phyloP scores from a whole-genome alignment of 2,888 invertebrate genomes.

The Eupeodes latifasciatus region DNA sequence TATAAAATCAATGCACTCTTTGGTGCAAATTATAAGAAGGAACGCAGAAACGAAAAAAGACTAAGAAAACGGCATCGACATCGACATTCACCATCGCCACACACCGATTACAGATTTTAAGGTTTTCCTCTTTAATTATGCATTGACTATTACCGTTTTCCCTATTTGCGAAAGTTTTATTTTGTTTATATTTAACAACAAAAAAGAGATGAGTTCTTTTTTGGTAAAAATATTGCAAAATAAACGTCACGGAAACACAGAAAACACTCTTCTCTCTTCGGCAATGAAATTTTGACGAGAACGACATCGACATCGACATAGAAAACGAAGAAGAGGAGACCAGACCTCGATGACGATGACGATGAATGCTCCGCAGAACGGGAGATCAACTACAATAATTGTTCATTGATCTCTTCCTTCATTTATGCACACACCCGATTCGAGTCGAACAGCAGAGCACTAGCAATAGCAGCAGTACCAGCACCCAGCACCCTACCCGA shows the following conservation, averaged over 20 bases:
- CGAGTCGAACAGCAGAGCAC: constrained; percentile 5
- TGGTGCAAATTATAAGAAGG: constrained; percentile 52
- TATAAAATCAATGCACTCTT: constrained; percentile 75
- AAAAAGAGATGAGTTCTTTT: constrained; percentile 6
- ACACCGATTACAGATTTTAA: constrained; percentile 36
- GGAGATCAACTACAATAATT: constrained; percentile 59
- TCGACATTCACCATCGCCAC: constrained; percentile 23
- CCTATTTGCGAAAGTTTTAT: constrained; percentile 34
- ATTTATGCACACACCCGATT: constrained; percentile 63
- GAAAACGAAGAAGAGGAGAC: not conserved
- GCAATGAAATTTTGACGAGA: not conserved
- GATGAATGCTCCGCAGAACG: constrained; percentile 33
- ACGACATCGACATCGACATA: not conserved
- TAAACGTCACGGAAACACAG: constrained; percentile 43
- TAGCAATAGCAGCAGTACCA: too few species aligned
- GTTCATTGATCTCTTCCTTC: constrained; percentile 73
- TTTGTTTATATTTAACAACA: constrained; percentile 32
- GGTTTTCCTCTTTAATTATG: constrained; percentile 55
- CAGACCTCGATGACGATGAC: not conserved
- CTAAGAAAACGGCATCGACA: constrained; percentile 23
- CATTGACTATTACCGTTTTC: constrained; percentile 63
- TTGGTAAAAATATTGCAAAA: constrained; percentile 56
- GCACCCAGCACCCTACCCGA: constrained; percentile 26
- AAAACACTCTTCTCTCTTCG: constrained; percentile 6
- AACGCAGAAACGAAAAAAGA: constrained; percentile 29